A percentile compares a stretch with the other conserved stretches of the same genome.
phyloP scores from a whole-genome alignment of 1,140 invertebrate species.

The Cylas formicarius region DNA sequence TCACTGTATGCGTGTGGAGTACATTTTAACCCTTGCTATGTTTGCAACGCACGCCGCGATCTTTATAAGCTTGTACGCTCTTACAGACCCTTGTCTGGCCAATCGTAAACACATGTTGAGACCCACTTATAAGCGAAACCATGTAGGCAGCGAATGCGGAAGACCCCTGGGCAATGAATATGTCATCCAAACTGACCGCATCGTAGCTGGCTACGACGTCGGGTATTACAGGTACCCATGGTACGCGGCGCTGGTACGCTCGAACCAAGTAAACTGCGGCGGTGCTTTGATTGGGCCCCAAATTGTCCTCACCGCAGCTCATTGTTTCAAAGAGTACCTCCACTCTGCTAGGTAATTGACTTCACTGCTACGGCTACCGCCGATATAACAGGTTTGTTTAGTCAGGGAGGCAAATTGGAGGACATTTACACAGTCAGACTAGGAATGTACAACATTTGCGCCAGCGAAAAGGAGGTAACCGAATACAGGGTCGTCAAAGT shows the following conservation, averaged over 20 bases:
- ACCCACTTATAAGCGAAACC: no score
- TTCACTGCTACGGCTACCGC: background rate
- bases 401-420: slow-evolving; percentile 29
- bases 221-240: slow-evolving; percentile 38
- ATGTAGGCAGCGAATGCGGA: slow-evolving; percentile 22
- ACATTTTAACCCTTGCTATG: no score
- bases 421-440: slow-evolving; percentile 27
- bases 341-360: slow-evolving; percentile 6
- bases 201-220: slow-evolving; percentile 36
- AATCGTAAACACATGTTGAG: no score
- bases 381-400: slow-evolving; percentile 1
- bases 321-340: slow-evolving; percentile 34
- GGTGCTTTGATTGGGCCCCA: slow-evolving; percentile 30
- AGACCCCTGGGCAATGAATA: slow-evolving; percentile 21
- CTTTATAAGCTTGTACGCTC: no score
- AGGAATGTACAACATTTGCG: slow-evolving; percentile 34
- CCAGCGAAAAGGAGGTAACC: slow-evolving; percentile 25
- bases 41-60: no score
- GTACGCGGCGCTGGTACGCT: slow-evolving; percentile 31
- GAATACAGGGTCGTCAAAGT: slow-evolving; percentile 29
- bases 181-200: slow-evolving; percentile 20
- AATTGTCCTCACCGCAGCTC: slow-evolving; percentile 34
- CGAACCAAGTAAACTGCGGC: slow-evolving; percentile 30
- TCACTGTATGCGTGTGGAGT: no score
- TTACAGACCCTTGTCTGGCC: no score